Percentiles rank a stretch among this genome's conserved stretches.
Evolutionary conservation across 2,797 vertebrate species (phyloP).

Genomic region (Oreochromis mossambicus): DNA sequence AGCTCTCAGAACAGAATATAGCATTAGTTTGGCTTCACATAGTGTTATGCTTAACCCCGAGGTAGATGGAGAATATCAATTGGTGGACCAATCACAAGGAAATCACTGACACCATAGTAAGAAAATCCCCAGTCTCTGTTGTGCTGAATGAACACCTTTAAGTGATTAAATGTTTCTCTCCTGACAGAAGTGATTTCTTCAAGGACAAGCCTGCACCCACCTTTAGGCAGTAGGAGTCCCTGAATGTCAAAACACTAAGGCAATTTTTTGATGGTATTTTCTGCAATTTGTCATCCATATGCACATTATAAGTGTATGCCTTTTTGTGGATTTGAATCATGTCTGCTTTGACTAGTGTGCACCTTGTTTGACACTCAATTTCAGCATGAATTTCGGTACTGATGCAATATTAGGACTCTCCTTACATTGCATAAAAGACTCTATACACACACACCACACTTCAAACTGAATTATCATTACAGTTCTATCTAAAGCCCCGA

Average conservation of each 20-base stretch:
- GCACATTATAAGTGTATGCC: background rate
- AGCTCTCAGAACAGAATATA: background rate
- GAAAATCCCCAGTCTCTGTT: background rate
- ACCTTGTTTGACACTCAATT: background rate
- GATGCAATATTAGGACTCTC: background rate
- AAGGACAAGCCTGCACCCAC: background rate
- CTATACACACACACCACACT: background rate
- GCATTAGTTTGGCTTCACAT: background rate
- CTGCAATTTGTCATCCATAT: background rate
- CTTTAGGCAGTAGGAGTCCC: background rate
- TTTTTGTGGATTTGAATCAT: background rate
- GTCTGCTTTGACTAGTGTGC: background rate
- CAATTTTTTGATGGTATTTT: background rate
- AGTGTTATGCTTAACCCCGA: background rate
- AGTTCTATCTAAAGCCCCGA: background rate
- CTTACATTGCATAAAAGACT: constrained; percentile 3
- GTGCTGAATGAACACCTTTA: background rate
- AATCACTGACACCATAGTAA: background rate
- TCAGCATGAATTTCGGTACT: background rate
- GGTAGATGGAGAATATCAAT: background rate
- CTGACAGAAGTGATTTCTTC: background rate
- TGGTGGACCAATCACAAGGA: background rate
- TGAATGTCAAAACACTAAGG: background rate
- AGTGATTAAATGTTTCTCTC: background rate
- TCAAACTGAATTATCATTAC: constrained; percentile 15